Percentiles rank a stretch among this genome's conserved stretches.
phyloP scores from a whole-genome alignment of 2,797 vertebrate genomes.

The Macropodus opercularis region DNA sequence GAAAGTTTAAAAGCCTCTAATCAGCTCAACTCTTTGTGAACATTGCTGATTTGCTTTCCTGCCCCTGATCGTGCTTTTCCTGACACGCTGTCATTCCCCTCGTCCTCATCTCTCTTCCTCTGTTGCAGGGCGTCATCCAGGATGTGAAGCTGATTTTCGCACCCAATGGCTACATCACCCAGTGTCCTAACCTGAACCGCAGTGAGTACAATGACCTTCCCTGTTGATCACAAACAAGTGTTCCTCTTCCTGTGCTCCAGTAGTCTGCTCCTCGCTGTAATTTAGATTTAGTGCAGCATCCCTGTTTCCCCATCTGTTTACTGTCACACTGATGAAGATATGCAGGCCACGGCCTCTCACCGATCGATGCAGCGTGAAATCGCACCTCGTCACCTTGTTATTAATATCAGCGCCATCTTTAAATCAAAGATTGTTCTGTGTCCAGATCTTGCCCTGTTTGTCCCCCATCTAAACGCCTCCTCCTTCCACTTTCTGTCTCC shows the following conservation, averaged over 20 bases:
- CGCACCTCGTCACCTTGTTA: conserved; percentile 54
- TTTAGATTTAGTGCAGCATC: conserved; percentile 26
- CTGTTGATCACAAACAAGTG: conserved; percentile 10
- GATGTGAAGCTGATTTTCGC: conserved; percentile 93
- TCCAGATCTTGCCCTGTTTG: conserved; percentile 13
- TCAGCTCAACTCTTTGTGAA: no score
- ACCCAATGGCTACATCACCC: conserved; percentile 91
- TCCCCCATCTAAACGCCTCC: conserved; percentile 35
- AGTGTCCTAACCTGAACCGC: conserved; percentile 97
- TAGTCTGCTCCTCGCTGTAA: conserved; percentile 35
- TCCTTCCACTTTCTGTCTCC: conserved; percentile 1
- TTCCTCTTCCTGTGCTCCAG: background rate
- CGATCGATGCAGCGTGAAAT: conserved; percentile 71
- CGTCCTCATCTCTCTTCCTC: no score
- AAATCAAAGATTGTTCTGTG: conserved; percentile 12
- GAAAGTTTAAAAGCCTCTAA: no score
- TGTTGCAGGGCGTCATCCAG: conserved; percentile 90
- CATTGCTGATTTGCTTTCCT: background rate
- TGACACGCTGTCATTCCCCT: no score
- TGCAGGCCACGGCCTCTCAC: conserved; percentile 43
- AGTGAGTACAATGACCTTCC: conserved; percentile 85
- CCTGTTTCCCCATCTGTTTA: conserved; percentile 45
- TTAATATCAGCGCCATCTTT: conserved; percentile 40
- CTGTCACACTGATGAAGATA: conserved; percentile 60
- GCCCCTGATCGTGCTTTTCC: no score